These are phyloP conservation scores for Mesitornis unicolor DNA, from an alignment of 2,113 vertebrate genomes.

Conservation along the genomic window DNA sequence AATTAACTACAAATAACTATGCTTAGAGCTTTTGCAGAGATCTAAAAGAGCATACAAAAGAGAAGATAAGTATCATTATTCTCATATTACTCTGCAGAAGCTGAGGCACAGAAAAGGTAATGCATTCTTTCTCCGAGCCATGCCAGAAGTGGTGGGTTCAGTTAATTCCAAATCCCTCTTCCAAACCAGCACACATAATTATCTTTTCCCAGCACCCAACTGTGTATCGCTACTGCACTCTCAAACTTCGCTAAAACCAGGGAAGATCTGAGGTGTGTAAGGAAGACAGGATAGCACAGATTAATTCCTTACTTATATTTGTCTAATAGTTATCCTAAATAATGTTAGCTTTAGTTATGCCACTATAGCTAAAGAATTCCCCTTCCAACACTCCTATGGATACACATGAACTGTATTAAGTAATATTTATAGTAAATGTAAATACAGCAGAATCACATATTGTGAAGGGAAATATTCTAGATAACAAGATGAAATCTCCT, in stretches of 20 bases:
- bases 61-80: neutral
- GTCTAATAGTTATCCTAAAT: neutral
- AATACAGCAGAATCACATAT: neutral
- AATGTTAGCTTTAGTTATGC: neutral
- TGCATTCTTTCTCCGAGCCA: neutral
- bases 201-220: neutral
- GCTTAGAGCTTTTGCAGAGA: neutral
- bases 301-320: neutral
- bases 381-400: neutral
- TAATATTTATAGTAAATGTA: neutral
- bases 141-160: neutral
- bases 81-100: neutral
- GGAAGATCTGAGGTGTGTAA: neutral
- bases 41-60: neutral
- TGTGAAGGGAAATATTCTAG: neutral
- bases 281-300: neutral
- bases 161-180: neutral
- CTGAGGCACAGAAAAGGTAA: neutral
- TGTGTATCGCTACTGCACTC: neutral
- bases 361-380: neutral
- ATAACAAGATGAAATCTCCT: neutral
- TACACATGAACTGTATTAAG: neutral
- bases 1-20: neutral
- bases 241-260: neutral
- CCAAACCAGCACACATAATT: neutral